These are phyloP conservation scores for Dryobates pubescens DNA, from an alignment of 2,797 vertebrate species.

Conservation along the genomic window DNA sequence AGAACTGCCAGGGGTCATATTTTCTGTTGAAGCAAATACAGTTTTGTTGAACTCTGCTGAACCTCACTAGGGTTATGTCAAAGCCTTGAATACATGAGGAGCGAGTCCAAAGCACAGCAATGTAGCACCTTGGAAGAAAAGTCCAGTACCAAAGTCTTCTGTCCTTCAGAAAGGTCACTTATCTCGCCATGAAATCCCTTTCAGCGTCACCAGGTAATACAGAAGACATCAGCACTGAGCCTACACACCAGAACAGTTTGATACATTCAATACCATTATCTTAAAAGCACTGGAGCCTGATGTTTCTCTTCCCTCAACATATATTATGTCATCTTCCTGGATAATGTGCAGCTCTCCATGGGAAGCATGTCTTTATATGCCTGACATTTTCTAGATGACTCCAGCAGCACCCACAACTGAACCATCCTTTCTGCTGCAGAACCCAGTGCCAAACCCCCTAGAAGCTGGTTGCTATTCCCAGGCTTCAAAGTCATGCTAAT, in stretches of 20 bases:
- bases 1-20: constrained; percentile 5
- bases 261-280: not conserved
- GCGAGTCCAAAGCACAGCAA: not conserved
- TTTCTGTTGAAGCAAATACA: constrained; percentile 24
- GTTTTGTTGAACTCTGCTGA: not conserved
- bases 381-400: not conserved
- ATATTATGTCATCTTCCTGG: not conserved
- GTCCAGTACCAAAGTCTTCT: not conserved
- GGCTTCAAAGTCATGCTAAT: not conserved
- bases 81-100: not conserved
- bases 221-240: not conserved
- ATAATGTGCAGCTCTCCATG: not conserved
- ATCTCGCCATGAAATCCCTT: not conserved
- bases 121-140: not conserved
- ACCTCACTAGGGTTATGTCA: not conserved
- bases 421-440: not conserved
- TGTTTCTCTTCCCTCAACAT: not conserved
- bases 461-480: not conserved
- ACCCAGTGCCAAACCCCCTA: fast-evolving
- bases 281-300: not conserved
- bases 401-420: not conserved
- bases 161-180: not conserved
- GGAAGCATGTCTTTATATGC: not conserved
- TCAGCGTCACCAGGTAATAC: not conserved
- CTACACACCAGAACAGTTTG: not conserved